phyloP scores from a whole-genome alignment of 2,888 invertebrate genomes.

The Tetropium fuscum region DNA sequence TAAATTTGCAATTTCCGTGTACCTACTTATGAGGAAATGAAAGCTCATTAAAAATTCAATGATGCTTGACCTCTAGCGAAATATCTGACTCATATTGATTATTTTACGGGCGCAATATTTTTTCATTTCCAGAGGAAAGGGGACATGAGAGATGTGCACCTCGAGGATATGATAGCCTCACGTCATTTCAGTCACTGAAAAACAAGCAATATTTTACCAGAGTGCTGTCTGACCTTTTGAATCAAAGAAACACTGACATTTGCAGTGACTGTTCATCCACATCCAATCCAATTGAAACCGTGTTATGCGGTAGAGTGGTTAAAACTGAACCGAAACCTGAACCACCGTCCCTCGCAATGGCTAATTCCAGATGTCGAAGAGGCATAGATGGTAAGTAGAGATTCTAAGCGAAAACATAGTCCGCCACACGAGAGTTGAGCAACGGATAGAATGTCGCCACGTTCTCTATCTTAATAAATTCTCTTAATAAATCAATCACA shows the following conservation, averaged over 20 bases:
- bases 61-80: too few relatives aligned
- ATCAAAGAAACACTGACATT: constrained; percentile 32
- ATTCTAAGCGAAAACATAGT: too few relatives aligned
- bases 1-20: too few relatives aligned
- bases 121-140: constrained; percentile 29
- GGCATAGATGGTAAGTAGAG: constrained; percentile 30
- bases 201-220: constrained; percentile 42
- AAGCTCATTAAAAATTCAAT: too few relatives aligned
- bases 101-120: too few relatives aligned
- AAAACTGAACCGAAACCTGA: constrained; percentile 28
- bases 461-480: too few relatives aligned
- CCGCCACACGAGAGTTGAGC: too few relatives aligned
- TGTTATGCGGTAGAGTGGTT: constrained; percentile 31
- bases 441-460: too few relatives aligned
- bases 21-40: too few relatives aligned
- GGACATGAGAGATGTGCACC: neutral
- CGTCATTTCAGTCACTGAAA: constrained; percentile 27
- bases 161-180: constrained; percentile 31
- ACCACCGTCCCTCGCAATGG: neutral
- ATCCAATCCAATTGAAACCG: constrained; percentile 26
- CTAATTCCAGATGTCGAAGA: constrained; percentile 14
- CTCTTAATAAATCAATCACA: too few relatives aligned
- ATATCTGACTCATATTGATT: too few relatives aligned
- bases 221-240: constrained; percentile 45
- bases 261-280: constrained; percentile 12